phyloP scores from a whole-genome alignment of 2,113 vertebrate species.

The Podilymbus podiceps region DNA sequence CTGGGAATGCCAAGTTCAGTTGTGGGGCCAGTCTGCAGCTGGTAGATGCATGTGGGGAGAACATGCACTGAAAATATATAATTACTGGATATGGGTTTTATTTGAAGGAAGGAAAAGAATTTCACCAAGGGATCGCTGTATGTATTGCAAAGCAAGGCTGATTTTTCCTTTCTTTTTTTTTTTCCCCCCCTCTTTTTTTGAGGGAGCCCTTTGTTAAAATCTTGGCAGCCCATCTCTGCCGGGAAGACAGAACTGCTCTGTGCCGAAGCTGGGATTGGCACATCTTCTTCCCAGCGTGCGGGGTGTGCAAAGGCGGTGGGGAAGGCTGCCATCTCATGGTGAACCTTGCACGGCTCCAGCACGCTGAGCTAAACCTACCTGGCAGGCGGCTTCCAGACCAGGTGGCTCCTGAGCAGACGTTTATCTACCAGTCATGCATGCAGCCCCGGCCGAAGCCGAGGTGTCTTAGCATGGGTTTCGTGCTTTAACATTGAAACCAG shows the following conservation, averaged over 20 bases:
- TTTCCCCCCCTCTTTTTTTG: background rate
- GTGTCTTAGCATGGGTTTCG: background rate
- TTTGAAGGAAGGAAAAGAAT: background rate
- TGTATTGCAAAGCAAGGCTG: background rate
- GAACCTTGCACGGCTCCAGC: background rate
- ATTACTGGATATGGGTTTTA: background rate
- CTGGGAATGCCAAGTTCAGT: background rate
- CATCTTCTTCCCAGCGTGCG: background rate
- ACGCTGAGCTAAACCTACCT: background rate
- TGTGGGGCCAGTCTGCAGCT: background rate
- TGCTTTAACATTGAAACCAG: background rate
- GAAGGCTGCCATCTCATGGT: constrained; percentile 66
- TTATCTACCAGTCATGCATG: background rate
- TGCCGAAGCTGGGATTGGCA: background rate
- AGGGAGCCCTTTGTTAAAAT: constrained; percentile 48
- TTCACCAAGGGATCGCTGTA: background rate
- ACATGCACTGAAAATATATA: background rate
- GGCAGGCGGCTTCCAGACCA: accelerated
- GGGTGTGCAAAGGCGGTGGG: background rate
- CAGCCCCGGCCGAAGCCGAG: background rate
- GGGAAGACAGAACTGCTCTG: constrained; percentile 54
- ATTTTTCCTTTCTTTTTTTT: background rate
- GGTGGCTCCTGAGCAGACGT: background rate
- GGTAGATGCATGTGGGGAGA: background rate
- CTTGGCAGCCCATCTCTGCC: constrained; percentile 30